Evolutionary conservation across 2,797 vertebrate species (phyloP).

Genomic region (Phaenicophaeus curvirostris): DNA sequence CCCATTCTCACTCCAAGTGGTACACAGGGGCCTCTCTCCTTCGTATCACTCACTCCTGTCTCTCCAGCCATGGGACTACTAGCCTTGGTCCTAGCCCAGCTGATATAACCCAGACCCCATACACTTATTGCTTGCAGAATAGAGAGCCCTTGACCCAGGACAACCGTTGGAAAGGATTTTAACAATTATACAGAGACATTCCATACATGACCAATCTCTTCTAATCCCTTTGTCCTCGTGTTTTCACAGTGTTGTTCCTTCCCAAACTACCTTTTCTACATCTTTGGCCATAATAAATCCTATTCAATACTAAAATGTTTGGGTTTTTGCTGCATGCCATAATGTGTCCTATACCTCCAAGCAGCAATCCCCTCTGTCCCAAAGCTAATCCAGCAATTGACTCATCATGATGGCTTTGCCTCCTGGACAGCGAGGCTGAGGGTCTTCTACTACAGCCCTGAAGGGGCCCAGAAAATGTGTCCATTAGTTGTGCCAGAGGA

Average conservation of each 20-base stretch:
- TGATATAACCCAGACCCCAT: background rate
- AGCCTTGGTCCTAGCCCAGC: background rate
- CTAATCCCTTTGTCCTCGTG: rapidly evolving
- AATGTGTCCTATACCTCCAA: background rate
- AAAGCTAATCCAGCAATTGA: background rate
- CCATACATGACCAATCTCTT: background rate
- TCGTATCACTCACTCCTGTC: background rate
- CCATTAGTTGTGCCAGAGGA: too few relatives aligned
- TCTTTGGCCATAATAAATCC: background rate
- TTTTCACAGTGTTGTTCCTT: background rate
- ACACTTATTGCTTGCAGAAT: background rate
- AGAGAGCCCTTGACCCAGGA: background rate
- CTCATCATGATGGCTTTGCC: background rate
- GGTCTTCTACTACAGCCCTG: background rate
- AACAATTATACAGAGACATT: background rate
- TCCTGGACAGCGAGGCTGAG: background rate
- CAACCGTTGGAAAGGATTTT: background rate
- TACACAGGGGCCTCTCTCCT: background rate
- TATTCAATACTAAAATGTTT: background rate
- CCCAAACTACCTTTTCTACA: background rate
- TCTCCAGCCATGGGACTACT: background rate
- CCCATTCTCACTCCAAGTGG: background rate
- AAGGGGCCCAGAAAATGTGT: too few relatives aligned
- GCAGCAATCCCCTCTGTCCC: rapidly evolving
- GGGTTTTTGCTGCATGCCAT: background rate